Evolutionary conservation across 2,113 vertebrate species (phyloP).

Genomic region (Cinclus mexicanus): DNA sequence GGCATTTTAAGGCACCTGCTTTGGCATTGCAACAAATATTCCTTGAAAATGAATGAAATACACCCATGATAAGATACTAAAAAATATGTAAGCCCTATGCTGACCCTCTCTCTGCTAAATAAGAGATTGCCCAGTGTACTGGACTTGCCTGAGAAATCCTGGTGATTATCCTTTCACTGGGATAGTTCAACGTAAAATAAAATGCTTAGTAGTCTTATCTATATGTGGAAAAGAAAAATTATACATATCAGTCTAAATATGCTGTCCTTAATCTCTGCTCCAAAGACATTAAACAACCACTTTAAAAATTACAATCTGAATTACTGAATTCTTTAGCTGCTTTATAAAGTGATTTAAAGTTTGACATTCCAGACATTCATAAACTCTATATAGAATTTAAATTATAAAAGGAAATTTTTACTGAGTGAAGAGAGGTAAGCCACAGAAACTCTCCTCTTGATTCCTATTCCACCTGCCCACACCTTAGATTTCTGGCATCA

Average conservation of each 20-base stretch:
- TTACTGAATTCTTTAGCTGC: neutral
- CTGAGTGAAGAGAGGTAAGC: neutral
- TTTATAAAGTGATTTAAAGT: neutral
- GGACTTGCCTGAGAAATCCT: neutral
- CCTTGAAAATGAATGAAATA: constrained; percentile 48
- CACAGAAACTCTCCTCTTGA: neutral
- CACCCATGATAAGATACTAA: constrained; percentile 1
- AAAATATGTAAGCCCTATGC: neutral
- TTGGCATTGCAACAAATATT: constrained; percentile 69
- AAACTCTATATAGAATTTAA: neutral
- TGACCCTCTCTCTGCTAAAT: neutral
- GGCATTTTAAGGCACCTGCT: constrained; percentile 66
- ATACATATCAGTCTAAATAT: neutral
- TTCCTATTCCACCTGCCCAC: neutral
- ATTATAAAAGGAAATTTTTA: neutral
- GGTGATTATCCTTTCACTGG: neutral
- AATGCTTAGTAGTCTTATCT: neutral
- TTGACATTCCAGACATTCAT: neutral
- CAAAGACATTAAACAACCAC: neutral
- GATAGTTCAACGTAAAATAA: neutral
- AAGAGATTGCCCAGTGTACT: neutral
- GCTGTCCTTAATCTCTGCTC: neutral
- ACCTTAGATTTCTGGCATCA: neutral
- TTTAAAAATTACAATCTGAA: neutral
- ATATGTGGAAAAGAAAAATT: neutral